Evolutionary conservation across 1,140 invertebrate species (phyloP).

Genomic region (Cardiocondyla obscurior): DNA sequence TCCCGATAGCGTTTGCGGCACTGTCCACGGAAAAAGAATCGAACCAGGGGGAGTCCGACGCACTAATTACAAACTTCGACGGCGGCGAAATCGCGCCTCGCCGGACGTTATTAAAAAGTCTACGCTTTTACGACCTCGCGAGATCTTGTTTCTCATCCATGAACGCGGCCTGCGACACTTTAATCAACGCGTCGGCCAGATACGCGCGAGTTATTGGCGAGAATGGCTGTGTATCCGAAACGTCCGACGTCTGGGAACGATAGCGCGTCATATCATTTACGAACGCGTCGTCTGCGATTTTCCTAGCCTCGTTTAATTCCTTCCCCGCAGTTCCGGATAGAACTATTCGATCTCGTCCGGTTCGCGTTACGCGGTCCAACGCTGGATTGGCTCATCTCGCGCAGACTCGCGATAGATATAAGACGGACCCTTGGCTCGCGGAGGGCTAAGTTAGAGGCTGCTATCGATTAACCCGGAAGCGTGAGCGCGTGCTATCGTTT

Average conservation of each 20-base stretch:
- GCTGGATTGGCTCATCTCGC: not conserved
- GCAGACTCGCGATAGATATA: not conserved
- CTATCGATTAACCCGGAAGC: not conserved
- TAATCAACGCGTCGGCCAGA: slow-evolving; percentile 60
- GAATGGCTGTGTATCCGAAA: too few relatives aligned
- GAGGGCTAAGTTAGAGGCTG: not conserved
- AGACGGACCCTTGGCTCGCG: not conserved
- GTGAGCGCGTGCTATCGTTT: slow-evolving; percentile 5
- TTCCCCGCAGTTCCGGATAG: not conserved
- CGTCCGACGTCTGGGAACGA: too few relatives aligned
- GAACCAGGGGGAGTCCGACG: slow-evolving; percentile 23
- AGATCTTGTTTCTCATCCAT: not conserved
- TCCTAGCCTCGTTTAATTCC: too few relatives aligned
- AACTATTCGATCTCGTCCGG: not conserved
- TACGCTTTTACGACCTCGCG: slow-evolving; percentile 50
- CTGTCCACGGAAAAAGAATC: slow-evolving; percentile 6
- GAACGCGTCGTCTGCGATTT: too few relatives aligned
- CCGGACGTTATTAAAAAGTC: slow-evolving; percentile 72
- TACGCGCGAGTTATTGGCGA: slow-evolving; percentile 58
- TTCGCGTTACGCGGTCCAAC: not conserved
- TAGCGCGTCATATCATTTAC: too few relatives aligned
- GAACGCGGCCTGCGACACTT: slow-evolving; percentile 15
- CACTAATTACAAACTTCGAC: slow-evolving; percentile 68
- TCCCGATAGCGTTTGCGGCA: slow-evolving; percentile 3
- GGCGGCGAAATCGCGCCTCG: slow-evolving; percentile 32